Base-by-base conservation (phyloP, 2,113 vertebrate species). In the Thalassarche chlororhynchos region DNA sequence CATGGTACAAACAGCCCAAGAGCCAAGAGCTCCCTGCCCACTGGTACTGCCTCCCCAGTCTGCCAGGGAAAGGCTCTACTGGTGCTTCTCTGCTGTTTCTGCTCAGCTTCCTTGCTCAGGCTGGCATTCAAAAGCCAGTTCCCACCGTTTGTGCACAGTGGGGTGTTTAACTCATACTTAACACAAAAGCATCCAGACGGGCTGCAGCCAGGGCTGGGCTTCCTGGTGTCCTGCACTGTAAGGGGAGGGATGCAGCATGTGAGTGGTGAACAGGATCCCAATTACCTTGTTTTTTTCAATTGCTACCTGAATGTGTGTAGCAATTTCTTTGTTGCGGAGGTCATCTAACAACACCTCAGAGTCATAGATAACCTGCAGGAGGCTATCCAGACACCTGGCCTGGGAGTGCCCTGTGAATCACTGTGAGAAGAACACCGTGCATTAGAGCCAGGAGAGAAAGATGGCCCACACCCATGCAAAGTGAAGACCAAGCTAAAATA, bases 311-410 rank as follows among this genome's bases (percentile, higher is more conserved):
- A 97, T 97, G 61, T 98, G 98, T 25, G 86, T 55, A 29, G 69
- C 96, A 51, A 98, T 66, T 40, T 97, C 96, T 36, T 91, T 93
- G 17, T 89, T 91, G 25, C 25, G 84, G 8, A 23, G 32, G 55
- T 58, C 55, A 98, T 79, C 92, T 2, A 84, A 97, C 80, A 98
- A 83, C 34, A 95, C 40, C 58, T 98, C 98, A 14, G 49, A 42
- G 20, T 76, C 69, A 72, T 98, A 98, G 52, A 99, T 91, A 10
- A 89, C 86, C 95, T 97, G 98, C 65, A 99, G 95, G 23, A 99
- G 98, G 8, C 96, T 58, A 21, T 34, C 91, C 16, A 98, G 95
- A 89, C 98, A 98, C 13, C 60, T 54, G 13, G 68, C 52, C 82
- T 96, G 83, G 20, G 97, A 83, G 26, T 91, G 77, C 24, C 96